Conservation (phyloP, 2,797 vertebrate genomes). For the Melanogrammus aeglefinus region DNA sequence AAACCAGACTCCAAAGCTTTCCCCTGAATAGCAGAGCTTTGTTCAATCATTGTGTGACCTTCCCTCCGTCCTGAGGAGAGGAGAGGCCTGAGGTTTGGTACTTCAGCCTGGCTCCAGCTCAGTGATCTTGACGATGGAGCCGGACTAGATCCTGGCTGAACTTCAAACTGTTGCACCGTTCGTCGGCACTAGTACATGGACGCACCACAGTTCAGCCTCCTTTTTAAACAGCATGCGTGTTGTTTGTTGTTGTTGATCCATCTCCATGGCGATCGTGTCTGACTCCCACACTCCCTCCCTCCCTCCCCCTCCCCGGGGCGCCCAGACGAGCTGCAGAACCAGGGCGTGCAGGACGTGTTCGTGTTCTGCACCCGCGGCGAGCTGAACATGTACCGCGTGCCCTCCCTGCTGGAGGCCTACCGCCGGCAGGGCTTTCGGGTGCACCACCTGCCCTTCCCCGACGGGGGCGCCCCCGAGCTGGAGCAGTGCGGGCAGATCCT, state of each 20-base stretch:
- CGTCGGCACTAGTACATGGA: too few species aligned
- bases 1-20: not conserved
- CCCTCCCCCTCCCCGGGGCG: not conserved
- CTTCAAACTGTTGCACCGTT: too few species aligned
- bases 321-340: constrained; percentile 83
- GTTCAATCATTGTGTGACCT: not conserved
- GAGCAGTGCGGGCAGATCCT: constrained; percentile 81
- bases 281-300: too few species aligned
- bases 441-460: constrained; percentile 82
- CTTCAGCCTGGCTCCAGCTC: too few species aligned
- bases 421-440: constrained; percentile 72
- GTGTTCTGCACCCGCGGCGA: constrained; percentile 89
- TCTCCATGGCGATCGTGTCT: not conserved
- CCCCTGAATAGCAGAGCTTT: not conserved
- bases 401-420: constrained; percentile 81
- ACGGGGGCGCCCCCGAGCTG: constrained; percentile 79
- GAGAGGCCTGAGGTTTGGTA: too few species aligned
- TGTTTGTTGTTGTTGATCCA: not conserved
- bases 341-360: constrained; percentile 83
- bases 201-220: not conserved
- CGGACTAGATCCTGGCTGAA: too few species aligned
- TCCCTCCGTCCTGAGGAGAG: too few species aligned
- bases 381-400: constrained; percentile 83
- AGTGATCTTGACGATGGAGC: too few species aligned
- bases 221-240: not conserved